phyloP scores from a whole-genome alignment of 2,888 invertebrate genomes.

The Aleiodes testaceus region DNA sequence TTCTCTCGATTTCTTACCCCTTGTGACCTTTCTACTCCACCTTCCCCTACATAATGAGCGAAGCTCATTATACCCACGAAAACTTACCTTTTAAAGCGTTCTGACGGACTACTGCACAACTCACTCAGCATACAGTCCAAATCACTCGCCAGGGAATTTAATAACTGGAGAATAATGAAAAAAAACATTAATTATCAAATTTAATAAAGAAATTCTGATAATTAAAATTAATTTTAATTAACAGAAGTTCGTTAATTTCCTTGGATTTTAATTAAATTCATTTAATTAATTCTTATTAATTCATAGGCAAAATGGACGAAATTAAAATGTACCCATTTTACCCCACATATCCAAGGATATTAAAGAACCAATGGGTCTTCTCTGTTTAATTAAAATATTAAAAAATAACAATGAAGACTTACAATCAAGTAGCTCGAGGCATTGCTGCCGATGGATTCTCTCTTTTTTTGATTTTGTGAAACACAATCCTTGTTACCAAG shows the following conservation, averaged over 20 bases:
- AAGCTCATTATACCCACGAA: not conserved
- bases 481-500: slow-evolving; percentile 64
- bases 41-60: slow-evolving; percentile 13
- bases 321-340: no score
- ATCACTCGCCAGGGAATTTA: slow-evolving; percentile 87
- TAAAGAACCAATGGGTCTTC: not conserved
- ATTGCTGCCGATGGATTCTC: slow-evolving; percentile 68
- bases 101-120: slow-evolving; percentile 80
- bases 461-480: slow-evolving; percentile 60
- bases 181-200: slow-evolving; percentile 2
- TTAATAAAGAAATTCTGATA: slow-evolving; percentile 9
- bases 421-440: slow-evolving; percentile 68
- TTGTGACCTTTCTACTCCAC: no score
- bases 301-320: no score
- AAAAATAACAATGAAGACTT: slow-evolving; percentile 49
- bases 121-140: slow-evolving; percentile 90
- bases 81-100: slow-evolving; percentile 68
- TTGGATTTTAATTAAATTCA: no score
- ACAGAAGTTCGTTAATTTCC: no score
- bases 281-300: no score
- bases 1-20: no score
- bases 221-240: no score
- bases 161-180: slow-evolving; percentile 76
- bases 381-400: not conserved
- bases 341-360: no score